Conservation (phyloP, 1,140 invertebrate species). For the Drosophila pruinosa region DNA sequence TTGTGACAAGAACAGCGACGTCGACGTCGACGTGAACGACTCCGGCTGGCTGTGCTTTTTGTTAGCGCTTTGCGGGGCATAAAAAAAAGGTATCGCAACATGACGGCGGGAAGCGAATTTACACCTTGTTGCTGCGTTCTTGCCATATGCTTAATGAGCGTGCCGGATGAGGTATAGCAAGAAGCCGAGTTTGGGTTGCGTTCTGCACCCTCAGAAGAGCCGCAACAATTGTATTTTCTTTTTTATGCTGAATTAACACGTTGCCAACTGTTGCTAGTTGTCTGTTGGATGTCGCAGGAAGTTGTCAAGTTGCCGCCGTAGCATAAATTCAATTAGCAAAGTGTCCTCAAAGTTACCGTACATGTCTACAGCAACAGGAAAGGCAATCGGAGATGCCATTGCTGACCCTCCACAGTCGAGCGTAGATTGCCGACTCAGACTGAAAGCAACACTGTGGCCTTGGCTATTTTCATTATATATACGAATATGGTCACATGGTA, state of each 20-base stretch:
- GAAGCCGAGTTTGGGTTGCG: not conserved
- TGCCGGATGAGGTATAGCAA: conserved; percentile 34
- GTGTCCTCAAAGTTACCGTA: conserved; percentile 54
- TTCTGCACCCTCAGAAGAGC: not conserved
- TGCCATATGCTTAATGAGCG: conserved; percentile 76
- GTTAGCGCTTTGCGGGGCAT: conserved; percentile 20
- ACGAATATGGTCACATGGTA: conserved; percentile 10
- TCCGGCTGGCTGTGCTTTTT: conserved; percentile 44
- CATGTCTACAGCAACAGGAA: conserved; percentile 24
- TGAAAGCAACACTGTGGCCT: not conserved
- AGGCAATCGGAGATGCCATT: conserved; percentile 38
- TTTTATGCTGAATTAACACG: conserved; percentile 67
- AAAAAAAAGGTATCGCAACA: conserved; percentile 52
- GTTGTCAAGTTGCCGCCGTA: conserved; percentile 63
- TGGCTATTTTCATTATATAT: conserved; percentile 9
- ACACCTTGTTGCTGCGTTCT: conserved; percentile 64
- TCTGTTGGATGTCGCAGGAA: conserved; percentile 45
- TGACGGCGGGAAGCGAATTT: conserved; percentile 52
- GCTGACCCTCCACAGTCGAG: conserved; percentile 24
- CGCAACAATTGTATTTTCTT: conserved; percentile 49
- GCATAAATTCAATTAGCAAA: conserved; percentile 79
- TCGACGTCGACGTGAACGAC: not conserved
- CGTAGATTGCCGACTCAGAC: not conserved
- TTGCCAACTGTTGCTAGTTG: conserved; percentile 70
- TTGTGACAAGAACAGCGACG: too few species aligned